Evolutionary conservation across 2,797 vertebrate species (phyloP).

Genomic region (Pteropus rufus): DNA sequence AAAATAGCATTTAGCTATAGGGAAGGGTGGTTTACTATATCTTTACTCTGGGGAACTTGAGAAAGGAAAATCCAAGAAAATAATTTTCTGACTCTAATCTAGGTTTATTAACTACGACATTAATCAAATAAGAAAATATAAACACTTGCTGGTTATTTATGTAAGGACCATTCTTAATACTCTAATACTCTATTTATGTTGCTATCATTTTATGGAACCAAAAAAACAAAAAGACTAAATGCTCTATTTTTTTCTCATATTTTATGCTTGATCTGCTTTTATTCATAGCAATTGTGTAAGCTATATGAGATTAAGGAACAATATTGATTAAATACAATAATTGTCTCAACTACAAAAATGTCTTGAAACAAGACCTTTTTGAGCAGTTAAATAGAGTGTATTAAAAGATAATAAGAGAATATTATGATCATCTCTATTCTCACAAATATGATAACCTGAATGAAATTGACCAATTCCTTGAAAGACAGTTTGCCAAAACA

Average conservation of each 20-base stretch:
- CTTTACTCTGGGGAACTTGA: background rate
- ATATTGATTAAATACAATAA: background rate
- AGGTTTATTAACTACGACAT: background rate
- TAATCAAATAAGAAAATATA: background rate
- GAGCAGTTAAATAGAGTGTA: background rate
- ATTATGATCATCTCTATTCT: background rate
- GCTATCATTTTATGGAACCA: background rate
- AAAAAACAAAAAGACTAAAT: background rate
- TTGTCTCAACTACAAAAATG: background rate
- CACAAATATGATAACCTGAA: background rate
- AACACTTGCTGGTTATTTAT: background rate
- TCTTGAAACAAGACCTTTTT: background rate
- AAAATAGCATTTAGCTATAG: background rate
- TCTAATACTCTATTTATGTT: background rate
- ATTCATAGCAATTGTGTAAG: background rate
- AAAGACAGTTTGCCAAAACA: background rate
- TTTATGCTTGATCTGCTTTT: background rate
- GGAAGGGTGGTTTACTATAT: background rate
- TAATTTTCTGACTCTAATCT: background rate
- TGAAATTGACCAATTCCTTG: background rate
- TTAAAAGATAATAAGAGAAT: background rate
- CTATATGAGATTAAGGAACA: background rate
- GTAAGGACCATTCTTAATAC: background rate
- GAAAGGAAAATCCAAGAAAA: background rate
- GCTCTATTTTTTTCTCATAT: background rate